Conservation (phyloP, 2,113 vertebrate genomes). For the Hyla sarda region DNA sequence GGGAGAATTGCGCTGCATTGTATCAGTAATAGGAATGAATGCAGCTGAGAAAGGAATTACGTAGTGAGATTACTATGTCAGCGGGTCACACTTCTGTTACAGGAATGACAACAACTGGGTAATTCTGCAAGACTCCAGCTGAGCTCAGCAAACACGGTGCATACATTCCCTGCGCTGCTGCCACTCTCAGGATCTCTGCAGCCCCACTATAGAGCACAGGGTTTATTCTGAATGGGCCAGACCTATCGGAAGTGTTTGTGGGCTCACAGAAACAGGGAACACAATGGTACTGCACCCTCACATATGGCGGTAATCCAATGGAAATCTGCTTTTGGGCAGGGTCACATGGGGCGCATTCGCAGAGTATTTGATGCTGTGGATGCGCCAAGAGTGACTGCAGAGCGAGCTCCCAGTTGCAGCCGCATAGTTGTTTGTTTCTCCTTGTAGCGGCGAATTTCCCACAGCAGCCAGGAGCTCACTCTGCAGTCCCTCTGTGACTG, state of each 20-base stretch:
- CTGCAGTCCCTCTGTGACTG: no score
- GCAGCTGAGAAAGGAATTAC: neutral
- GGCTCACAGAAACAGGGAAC: no score
- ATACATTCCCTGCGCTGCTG: neutral
- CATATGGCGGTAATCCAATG: no score
- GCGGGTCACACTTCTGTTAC: neutral
- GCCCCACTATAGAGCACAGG: neutral
- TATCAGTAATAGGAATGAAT: neutral
- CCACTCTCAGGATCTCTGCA: neutral
- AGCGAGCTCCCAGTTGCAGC: no score
- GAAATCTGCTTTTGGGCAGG: no score
- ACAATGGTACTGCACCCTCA: no score
- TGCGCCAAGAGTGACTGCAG: no score
- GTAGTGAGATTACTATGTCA: neutral
- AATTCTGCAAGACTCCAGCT: neutral
- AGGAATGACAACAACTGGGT: neutral
- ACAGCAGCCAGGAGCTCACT: no score
- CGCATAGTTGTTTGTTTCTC: no score
- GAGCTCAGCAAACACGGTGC: neutral
- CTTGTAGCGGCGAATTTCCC: no score
- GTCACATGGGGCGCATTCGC: no score
- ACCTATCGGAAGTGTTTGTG: neutral
- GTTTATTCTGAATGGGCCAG: neutral
- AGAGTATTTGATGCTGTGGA: no score
- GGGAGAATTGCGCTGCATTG: neutral